These are phyloP conservation scores for Pachyrhynchus sulphureomaculatus DNA, from an alignment of 1,140 invertebrate genomes.

Conservation along the genomic window DNA sequence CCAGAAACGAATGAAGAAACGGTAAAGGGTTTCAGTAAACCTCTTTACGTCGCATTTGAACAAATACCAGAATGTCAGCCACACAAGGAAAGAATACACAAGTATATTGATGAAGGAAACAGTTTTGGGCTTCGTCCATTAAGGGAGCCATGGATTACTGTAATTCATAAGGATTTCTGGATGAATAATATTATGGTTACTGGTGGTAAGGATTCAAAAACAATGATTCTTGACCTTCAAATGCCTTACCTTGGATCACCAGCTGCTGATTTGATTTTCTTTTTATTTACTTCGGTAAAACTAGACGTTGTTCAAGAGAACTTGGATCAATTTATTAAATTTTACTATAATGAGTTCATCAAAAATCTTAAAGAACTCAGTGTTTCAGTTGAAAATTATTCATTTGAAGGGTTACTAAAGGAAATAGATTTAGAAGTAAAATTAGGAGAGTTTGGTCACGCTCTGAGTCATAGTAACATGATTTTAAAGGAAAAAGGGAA, in stretches of 20 bases:
- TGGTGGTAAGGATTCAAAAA: conserved; percentile 33
- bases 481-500: conserved; percentile 14
- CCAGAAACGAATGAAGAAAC: too few relatives aligned
- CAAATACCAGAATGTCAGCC: conserved; percentile 13
- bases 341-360: conserved; percentile 50
- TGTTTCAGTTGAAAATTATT: conserved; percentile 8
- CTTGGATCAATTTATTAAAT: conserved; percentile 50
- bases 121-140: conserved; percentile 12
- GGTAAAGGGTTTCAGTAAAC: not conserved
- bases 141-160: conserved; percentile 53
- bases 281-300: conserved; percentile 55
- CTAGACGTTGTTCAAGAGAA: conserved; percentile 44
- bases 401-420: conserved; percentile 10
- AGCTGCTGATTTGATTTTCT: conserved; percentile 57
- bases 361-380: conserved; percentile 17
- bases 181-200: conserved; percentile 60
- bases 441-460: conserved; percentile 15
- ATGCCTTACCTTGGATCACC: conserved; percentile 44
- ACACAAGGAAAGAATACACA: conserved; percentile 1
- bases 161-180: conserved; percentile 62
- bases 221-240: conserved; percentile 17
- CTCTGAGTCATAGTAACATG: not conserved
- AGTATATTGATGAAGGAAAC: not conserved
- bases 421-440: conserved; percentile 20
- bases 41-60: not conserved